Conservation (phyloP, 1,140 invertebrate genomes). For the roundworm (Caenorhabditis elegans) region DNA sequence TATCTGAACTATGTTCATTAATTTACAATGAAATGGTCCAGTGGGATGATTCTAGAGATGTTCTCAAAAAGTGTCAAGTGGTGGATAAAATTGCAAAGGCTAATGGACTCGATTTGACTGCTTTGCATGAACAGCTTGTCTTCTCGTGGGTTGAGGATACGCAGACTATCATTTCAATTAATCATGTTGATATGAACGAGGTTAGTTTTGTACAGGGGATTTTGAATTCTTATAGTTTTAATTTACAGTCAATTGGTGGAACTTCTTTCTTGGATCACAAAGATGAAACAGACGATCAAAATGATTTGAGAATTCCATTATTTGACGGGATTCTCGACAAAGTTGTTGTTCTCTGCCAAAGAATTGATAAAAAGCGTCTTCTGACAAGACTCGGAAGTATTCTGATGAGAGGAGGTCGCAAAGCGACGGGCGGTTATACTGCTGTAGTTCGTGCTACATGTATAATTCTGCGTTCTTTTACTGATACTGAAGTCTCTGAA, state of each 20-base stretch:
- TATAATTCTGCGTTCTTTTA: not conserved
- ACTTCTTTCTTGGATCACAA: not conserved
- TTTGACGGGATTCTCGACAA: not conserved
- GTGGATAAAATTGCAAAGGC: not conserved
- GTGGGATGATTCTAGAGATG: not conserved
- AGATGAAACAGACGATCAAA: not conserved
- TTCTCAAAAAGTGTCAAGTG: not conserved
- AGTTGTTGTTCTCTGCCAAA: not conserved
- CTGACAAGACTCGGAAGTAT: not conserved
- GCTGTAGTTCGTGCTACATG: not conserved
- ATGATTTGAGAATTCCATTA: not conserved
- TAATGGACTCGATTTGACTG: not conserved
- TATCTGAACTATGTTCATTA: not conserved
- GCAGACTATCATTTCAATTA: not conserved
- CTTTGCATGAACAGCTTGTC: not conserved
- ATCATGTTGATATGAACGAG: constrained; percentile 12
- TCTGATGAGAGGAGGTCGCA: not conserved
- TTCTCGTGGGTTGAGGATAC: not conserved
- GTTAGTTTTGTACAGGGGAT: not conserved
- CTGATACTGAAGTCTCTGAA: not conserved
- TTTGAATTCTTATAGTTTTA: not conserved
- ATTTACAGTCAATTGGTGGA: not conserved
- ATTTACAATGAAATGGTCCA: constrained; percentile 10
- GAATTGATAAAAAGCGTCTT: not conserved
- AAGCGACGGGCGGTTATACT: not conserved